phyloP scores from a whole-genome alignment of 2,888 invertebrate species.

The Callinectes sapidus region DNA sequence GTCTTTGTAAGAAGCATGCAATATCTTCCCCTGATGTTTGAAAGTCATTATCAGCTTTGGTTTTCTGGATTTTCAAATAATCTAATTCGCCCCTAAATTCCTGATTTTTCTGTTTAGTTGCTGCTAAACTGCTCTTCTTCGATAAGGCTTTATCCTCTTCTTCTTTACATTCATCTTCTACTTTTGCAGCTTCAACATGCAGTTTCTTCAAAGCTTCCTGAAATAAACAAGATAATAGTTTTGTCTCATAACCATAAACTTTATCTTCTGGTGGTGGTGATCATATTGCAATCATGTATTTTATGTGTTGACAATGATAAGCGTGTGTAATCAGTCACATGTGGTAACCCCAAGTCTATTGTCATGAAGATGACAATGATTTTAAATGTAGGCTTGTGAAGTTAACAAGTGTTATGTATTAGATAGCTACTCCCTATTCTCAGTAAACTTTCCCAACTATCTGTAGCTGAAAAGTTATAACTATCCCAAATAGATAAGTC shows the following conservation, averaged over 20 bases:
- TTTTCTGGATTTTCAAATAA: neutral
- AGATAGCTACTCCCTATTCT: too few relatives aligned
- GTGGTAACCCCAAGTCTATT: too few relatives aligned
- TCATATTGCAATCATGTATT: too few relatives aligned
- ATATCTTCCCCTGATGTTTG: neutral
- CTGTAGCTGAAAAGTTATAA: too few relatives aligned
- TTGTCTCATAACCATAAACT: neutral
- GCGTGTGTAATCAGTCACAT: too few relatives aligned
- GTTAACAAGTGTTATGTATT: too few relatives aligned
- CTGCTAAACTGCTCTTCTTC: neutral
- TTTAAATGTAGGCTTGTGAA: too few relatives aligned
- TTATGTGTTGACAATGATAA: too few relatives aligned
- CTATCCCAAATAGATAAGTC: too few relatives aligned
- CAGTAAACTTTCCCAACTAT: too few relatives aligned
- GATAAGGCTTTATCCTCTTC: neutral
- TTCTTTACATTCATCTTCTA: neutral
- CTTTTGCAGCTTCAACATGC: neutral
- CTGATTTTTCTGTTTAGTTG: neutral
- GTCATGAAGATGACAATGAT: too few relatives aligned
- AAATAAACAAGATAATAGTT: neutral
- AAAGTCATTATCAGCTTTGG: neutral
- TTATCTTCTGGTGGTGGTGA: neutral
- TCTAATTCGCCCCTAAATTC: neutral
- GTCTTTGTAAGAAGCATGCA: neutral
- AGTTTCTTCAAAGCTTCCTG: slow-evolving; percentile 1